Base-by-base conservation (phyloP, 2,888 invertebrate genomes). In the Amphipyra tragopoginis region DNA sequence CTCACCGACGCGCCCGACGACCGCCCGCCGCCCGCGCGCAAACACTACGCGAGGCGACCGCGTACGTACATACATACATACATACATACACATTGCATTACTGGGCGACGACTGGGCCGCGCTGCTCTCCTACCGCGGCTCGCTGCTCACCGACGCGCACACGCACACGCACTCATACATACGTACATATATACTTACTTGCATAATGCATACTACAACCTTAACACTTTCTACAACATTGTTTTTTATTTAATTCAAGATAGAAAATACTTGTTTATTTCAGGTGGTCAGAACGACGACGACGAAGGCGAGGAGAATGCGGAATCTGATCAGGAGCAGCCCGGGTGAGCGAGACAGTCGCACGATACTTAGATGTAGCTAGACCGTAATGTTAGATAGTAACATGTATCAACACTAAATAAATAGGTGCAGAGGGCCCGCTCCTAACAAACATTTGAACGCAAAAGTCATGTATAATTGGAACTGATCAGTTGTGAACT, bases 1-100 rank as follows among this genome's bases (percentile, higher is more conserved):
- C 56, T 57, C 80, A 97, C 98, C 2, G 98, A 98, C 92, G 96
- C 97, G 45, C 90, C 94, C 66, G 97, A 97, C 87, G 96, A 96
- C 76, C 95, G 96, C n/a, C 65, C 96, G 96, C 57, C 96, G 96
- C 82, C 96, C 96, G 89, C 93, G 96, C 70, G 97, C 96, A 33
- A 96, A 96, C 90, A 96, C 96, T 89, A 90, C 89, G 68, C 88
- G 53, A 95, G 97, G 50, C 93, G 97, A 47, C 95, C 70, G 14
- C 69, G 78, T 81, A n/a, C 49, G 64, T 70, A 58, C 58, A n/a
- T n/a, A n/a, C n/a, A n/a, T n/a, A n/a, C n/a, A n/a, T n/a, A n/a
- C n/a, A n/a, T n/a, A n/a, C n/a, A n/a, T n/a, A n/a, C n/a, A n/a
- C n/a, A n/a, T n/a, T n/a, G 13, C 14, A 9, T n/a, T 7, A 9